phyloP scores from a whole-genome alignment of 2,888 invertebrate species.

The Chaetogeoica ovagalla region DNA sequence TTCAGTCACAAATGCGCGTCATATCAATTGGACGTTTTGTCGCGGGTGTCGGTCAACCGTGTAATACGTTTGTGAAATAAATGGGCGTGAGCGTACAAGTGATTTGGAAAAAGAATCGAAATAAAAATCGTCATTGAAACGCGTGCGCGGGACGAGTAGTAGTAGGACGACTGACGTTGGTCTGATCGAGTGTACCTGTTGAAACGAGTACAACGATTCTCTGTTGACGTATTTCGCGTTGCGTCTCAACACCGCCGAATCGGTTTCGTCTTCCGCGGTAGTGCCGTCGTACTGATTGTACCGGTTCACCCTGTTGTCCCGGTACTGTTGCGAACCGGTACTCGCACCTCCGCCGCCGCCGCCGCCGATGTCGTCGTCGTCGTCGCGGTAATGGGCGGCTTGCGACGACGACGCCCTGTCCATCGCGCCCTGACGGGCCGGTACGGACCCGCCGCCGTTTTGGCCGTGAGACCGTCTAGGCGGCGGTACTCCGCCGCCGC shows the following conservation, averaged over 20 bases:
- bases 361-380: no score
- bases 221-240: conserved; percentile 63
- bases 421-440: not conserved
- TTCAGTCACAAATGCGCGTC: no score
- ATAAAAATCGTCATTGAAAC: no score
- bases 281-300: conserved; percentile 55
- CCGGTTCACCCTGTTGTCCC: conserved; percentile 21
- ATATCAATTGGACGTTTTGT: no score
- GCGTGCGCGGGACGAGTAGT: no score
- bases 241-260: conserved; percentile 60
- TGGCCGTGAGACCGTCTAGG: conserved; percentile 4
- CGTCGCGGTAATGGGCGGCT: not conserved
- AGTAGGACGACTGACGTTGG: no score
- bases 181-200: conserved; percentile 59
- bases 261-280: not conserved
- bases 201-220: conserved; percentile 62
- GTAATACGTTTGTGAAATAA: no score
- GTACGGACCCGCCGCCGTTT: not conserved
- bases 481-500: not conserved
- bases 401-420: not conserved
- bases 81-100: no score
- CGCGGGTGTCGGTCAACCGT: no score
- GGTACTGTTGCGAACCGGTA: not conserved
- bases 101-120: no score
- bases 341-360: not conserved